Conservation (phyloP, 1,140 invertebrate species). For the Pteromalus puparum region DNA sequence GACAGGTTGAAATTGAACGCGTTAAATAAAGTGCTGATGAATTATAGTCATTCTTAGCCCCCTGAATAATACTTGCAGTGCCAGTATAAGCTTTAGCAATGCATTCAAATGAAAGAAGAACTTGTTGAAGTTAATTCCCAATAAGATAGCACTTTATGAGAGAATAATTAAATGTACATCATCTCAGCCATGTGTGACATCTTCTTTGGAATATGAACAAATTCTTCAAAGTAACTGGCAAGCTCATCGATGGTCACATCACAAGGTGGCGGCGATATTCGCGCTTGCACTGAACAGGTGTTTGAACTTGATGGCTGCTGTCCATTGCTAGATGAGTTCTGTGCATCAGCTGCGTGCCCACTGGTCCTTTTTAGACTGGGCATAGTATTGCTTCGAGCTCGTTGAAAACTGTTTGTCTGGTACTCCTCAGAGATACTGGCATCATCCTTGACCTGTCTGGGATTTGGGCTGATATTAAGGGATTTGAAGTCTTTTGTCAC, state of each 20-base stretch:
- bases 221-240: conserved; percentile 94
- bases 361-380: conserved; percentile 70
- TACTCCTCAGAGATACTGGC: conserved; percentile 65
- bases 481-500: conserved; percentile 71
- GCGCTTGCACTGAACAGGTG: conserved; percentile 76
- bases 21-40: conserved; percentile 1
- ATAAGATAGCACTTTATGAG: conserved; percentile 27
- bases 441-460: conserved; percentile 68
- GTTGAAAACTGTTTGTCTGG: conserved; percentile 67
- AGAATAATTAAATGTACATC: conserved; percentile 90
- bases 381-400: conserved; percentile 73
- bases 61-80: conserved; percentile 20
- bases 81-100: conserved; percentile 22
- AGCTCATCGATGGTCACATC: conserved; percentile 93
- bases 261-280: conserved; percentile 78
- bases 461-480: conserved; percentile 65
- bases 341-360: conserved; percentile 54
- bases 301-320: conserved; percentile 65
- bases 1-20: neutral
- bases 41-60: conserved; percentile 9
- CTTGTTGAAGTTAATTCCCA: conserved; percentile 8
- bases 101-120: conserved; percentile 51
- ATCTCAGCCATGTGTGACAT: conserved; percentile 97
- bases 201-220: conserved; percentile 95
- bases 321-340: conserved; percentile 48